A percentile compares a stretch with the other conserved stretches of the same genome.
These are phyloP conservation scores for Odobenus rosmarus DNA, from an alignment of 2,113 vertebrate species.

Conservation along the genomic window DNA sequence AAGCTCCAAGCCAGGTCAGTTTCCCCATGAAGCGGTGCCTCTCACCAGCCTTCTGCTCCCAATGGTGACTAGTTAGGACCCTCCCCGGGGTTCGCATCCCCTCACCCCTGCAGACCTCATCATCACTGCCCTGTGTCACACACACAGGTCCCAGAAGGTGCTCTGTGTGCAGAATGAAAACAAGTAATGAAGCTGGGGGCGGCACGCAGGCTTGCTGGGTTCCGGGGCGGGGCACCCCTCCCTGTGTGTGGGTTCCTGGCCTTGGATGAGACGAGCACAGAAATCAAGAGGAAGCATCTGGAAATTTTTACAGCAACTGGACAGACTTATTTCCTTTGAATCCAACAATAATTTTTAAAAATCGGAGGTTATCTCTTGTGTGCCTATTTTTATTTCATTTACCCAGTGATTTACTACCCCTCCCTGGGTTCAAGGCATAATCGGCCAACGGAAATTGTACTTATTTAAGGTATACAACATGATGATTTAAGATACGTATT, in stretches of 20 bases:
- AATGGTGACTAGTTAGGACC: fast-evolving
- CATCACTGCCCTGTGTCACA: neutral
- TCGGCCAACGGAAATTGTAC: neutral
- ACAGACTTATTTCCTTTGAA: neutral
- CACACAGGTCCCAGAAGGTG: neutral
- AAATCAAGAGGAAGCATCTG: neutral
- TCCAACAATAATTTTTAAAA: neutral
- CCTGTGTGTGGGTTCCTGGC: neutral
- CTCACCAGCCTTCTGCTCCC: neutral
- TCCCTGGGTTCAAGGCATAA: neutral
- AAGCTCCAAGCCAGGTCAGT: neutral
- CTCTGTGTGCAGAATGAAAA: too few relatives aligned
- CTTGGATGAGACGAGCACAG: fast-evolving
- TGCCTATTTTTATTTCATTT: neutral
- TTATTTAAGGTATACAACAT: neutral
- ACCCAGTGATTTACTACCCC: neutral
- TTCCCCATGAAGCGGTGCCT: fast-evolving
- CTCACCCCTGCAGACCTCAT: too few relatives aligned
- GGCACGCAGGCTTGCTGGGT: fast-evolving
- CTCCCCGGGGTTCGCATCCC: neutral
- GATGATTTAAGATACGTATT: neutral
- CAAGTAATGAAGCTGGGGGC: neutral
- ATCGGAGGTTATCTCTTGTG: neutral
- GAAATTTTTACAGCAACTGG: neutral
- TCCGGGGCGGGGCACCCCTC: too few relatives aligned